phyloP scores from a whole-genome alignment of 2,113 vertebrate genomes.

The Zootoca vivipara region DNA sequence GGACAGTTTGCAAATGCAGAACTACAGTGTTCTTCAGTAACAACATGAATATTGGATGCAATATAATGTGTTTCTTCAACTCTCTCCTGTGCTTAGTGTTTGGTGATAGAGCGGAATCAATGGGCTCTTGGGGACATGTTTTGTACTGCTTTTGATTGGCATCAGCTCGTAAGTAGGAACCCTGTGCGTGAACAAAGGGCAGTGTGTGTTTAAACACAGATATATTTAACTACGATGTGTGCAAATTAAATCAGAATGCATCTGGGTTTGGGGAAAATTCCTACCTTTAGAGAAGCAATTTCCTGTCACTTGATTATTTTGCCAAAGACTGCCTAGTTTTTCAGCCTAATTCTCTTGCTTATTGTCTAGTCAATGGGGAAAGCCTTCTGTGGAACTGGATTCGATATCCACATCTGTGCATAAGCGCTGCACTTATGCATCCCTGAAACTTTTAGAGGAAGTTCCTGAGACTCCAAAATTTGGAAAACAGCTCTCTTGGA shows the following conservation, averaged over 20 bases:
- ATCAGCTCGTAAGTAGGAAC: constrained; percentile 44
- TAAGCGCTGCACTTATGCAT: constrained; percentile 18
- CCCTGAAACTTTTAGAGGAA: background rate
- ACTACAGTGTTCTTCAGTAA: constrained; percentile 67
- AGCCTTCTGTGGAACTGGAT: constrained; percentile 10
- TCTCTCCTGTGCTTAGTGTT: constrained; percentile 43
- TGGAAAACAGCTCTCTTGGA: constrained; percentile 11
- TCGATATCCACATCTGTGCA: background rate
- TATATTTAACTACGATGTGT: constrained; percentile 28
- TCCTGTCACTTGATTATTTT: constrained; percentile 66
- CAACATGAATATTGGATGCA: constrained; percentile 69
- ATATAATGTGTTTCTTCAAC: constrained; percentile 56
- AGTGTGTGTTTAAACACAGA: constrained; percentile 18
- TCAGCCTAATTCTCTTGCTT: constrained; percentile 27
- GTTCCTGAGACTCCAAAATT: background rate
- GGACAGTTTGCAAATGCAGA: constrained; percentile 75
- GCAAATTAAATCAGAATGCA: constrained; percentile 61
- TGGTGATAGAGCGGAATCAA: constrained; percentile 39
- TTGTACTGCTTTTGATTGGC: constrained; percentile 45
- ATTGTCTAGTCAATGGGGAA: constrained; percentile 46
- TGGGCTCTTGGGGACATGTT: constrained; percentile 28
- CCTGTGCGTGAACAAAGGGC: background rate
- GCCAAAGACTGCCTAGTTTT: constrained; percentile 41
- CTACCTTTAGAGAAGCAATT: constrained; percentile 63
- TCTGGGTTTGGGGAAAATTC: constrained; percentile 53